Conservation (phyloP, 2,888 invertebrate species). For the Plebejus argus region DNA sequence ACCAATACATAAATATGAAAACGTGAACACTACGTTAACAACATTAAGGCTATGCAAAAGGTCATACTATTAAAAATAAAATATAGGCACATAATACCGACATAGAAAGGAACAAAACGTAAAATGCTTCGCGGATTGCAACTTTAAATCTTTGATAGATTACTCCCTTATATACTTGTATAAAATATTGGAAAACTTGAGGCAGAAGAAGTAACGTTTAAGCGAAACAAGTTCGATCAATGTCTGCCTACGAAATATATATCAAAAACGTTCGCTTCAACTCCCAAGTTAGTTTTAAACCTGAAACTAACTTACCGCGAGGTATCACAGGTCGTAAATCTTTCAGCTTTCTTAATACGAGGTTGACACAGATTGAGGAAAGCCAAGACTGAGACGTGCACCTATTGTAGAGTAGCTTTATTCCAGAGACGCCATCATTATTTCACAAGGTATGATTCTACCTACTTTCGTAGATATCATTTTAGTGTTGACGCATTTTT, state of each 20-base stretch:
- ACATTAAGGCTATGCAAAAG: neutral
- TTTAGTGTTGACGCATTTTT: neutral
- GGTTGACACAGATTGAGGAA: constrained; percentile 57
- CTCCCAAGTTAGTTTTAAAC: constrained; percentile 27
- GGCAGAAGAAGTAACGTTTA: constrained; percentile 10
- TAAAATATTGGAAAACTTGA: constrained; percentile 29
- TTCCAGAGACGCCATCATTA: neutral
- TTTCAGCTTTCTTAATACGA: constrained; percentile 58
- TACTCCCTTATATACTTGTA: constrained; percentile 11
- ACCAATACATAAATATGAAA: too few species aligned
- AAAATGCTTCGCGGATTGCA: neutral
- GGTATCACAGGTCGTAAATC: constrained; percentile 62
- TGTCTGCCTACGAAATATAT: constrained; percentile 31
- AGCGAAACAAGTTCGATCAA: constrained; percentile 30
- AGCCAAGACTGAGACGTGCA: constrained; percentile 46
- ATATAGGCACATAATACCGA: neutral
- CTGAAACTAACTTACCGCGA: constrained; percentile 34
- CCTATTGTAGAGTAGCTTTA: constrained; percentile 32
- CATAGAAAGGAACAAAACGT: neutral
- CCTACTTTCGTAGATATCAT: neutral
- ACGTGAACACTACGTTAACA: too few species aligned
- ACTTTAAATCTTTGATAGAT: constrained; percentile 28
- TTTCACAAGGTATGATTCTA: neutral
- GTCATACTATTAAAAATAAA: neutral
- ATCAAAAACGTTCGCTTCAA: constrained; percentile 27